Evolutionary conservation across 2,888 invertebrate genomes (phyloP).

Genomic region (Lapara coniferarum): DNA sequence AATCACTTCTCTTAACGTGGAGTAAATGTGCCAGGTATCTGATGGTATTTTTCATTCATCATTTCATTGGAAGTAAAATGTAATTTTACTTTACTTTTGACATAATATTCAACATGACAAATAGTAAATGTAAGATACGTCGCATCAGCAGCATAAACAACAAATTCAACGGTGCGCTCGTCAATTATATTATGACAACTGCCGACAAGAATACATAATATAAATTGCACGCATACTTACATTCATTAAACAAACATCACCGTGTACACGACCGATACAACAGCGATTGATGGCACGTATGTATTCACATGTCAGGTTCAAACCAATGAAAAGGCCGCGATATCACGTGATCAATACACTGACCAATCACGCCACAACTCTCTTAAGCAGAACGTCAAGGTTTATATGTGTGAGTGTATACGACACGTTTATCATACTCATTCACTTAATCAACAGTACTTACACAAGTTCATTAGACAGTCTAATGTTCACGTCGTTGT

Average conservation of each 20-base stretch:
- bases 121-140: no score
- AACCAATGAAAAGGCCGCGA: slow-evolving; percentile 14
- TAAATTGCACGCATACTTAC: background rate
- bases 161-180: no score
- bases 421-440: background rate
- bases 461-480: background rate
- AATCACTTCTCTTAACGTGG: background rate
- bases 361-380: slow-evolving; percentile 2
- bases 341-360: slow-evolving; percentile 6
- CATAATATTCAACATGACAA: no score
- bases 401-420: background rate
- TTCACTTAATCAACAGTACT: slow-evolving; percentile 14
- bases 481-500: slow-evolving; percentile 14
- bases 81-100: no score
- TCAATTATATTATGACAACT: no score
- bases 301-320: background rate
- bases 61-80: no score
- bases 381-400: background rate
- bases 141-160: no score
- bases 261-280: background rate
- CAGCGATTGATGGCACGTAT: background rate
- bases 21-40: background rate
- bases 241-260: background rate
- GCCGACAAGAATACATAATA: no score
- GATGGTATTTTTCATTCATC: no score